Conservation (phyloP, 2,797 vertebrate species). For the Alectoris magna region DNA sequence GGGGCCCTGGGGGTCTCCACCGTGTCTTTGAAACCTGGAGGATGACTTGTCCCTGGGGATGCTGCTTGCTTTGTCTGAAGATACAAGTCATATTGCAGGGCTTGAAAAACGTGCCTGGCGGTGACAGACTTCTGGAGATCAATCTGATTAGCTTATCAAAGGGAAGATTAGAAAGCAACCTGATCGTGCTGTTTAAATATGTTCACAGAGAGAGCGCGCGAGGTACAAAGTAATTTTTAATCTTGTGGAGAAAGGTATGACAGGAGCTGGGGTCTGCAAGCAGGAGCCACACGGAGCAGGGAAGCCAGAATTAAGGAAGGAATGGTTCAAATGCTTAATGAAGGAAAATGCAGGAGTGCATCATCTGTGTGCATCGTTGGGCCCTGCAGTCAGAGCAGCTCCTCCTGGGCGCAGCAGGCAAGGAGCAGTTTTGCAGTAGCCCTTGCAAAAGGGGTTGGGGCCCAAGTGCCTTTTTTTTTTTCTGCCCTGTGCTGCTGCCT, state of each 20-base stretch:
- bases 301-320: no score
- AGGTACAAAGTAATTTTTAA: slow-evolving; percentile 29
- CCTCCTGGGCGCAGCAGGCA: fast-evolving
- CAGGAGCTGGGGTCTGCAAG: background rate
- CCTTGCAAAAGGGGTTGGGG: background rate
- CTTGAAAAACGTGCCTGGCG: background rate
- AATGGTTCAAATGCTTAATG: background rate
- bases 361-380: fast-evolving
- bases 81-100: background rate
- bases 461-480: background rate
- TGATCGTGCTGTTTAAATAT: slow-evolving; percentile 36
- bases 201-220: slow-evolving; percentile 1
- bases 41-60: background rate
- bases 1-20: background rate
- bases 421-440: background rate
- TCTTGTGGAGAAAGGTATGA: background rate
- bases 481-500: background rate
- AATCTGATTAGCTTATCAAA: slow-evolving; percentile 55
- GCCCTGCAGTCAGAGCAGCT: fast-evolving
- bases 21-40: background rate
- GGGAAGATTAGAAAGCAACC: slow-evolving; percentile 48
- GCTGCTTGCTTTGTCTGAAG: background rate
- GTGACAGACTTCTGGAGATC: slow-evolving; percentile 46
- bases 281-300: background rate
- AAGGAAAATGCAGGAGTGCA: background rate